A percentile compares a stretch with the other conserved stretches of the same genome.
phyloP scores from a whole-genome alignment of 2,797 vertebrate genomes.

The Manis pentadactyla region DNA sequence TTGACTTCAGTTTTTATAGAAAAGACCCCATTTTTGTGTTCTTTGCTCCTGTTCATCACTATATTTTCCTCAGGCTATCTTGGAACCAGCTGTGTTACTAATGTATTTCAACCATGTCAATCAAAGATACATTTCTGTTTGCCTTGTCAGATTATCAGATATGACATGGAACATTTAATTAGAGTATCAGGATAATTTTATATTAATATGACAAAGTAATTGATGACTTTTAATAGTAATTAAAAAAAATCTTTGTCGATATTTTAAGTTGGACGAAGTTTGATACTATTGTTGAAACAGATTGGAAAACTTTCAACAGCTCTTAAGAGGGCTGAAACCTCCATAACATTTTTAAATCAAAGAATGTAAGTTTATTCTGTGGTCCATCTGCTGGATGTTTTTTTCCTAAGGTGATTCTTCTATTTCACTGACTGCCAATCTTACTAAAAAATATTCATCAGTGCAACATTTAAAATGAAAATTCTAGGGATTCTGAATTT shows the following conservation, averaged over 20 bases:
- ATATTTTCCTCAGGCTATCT: not conserved
- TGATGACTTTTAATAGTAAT: not conserved
- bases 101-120: not conserved
- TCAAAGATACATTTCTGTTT: slow-evolving; percentile 7
- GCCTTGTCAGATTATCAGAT: not conserved
- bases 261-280: not conserved
- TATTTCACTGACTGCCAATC: not conserved
- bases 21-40: not conserved
- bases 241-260: not conserved
- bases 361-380: not conserved
- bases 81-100: not conserved
- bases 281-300: not conserved
- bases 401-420: not conserved
- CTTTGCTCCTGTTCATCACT: not conserved
- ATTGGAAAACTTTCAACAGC: not conserved
- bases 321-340: not conserved
- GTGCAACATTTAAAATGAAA: not conserved
- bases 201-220: slow-evolving; percentile 35
- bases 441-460: not conserved
- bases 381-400: not conserved
- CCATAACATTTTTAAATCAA: not conserved
- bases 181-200: slow-evolving; percentile 8
- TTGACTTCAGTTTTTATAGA: not conserved
- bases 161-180: not conserved
- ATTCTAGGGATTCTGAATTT: not conserved